Conservation (phyloP, 2,113 vertebrate species). For the Tricholaema leucomelas region DNA sequence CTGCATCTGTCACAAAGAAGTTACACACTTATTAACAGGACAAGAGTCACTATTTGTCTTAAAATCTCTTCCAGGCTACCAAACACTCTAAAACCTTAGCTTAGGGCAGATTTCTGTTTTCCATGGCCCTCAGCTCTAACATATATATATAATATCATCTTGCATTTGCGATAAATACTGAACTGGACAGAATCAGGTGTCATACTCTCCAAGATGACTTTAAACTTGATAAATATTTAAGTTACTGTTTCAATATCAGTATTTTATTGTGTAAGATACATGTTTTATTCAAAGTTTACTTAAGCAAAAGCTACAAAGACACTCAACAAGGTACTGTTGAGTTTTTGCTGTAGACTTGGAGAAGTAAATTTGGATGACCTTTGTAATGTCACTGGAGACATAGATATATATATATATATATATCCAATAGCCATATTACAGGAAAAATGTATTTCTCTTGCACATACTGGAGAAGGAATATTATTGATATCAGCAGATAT, state of each 20-base stretch:
- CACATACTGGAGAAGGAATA: neutral
- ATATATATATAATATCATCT: neutral
- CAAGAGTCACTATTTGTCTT: neutral
- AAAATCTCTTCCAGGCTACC: neutral
- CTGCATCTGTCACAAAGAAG: slow-evolving; percentile 14
- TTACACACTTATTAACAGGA: neutral
- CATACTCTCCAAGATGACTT: neutral
- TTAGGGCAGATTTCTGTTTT: neutral
- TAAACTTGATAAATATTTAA: neutral
- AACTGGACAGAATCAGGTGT: neutral
- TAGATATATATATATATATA: neutral
- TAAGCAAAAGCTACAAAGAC: neutral
- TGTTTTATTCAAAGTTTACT: neutral
- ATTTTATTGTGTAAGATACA: neutral
- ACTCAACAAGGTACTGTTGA: neutral
- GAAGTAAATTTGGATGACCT: neutral
- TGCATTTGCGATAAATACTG: neutral
- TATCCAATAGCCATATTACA: neutral
- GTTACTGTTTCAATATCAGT: neutral
- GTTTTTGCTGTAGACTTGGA: neutral
- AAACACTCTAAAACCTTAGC: neutral
- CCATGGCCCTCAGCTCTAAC: neutral
- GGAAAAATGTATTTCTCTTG: neutral
- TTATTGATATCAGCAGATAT: neutral
- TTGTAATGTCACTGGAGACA: neutral